Base-by-base conservation (phyloP, 2,888 invertebrate species). In the Hedya salicella region DNA sequence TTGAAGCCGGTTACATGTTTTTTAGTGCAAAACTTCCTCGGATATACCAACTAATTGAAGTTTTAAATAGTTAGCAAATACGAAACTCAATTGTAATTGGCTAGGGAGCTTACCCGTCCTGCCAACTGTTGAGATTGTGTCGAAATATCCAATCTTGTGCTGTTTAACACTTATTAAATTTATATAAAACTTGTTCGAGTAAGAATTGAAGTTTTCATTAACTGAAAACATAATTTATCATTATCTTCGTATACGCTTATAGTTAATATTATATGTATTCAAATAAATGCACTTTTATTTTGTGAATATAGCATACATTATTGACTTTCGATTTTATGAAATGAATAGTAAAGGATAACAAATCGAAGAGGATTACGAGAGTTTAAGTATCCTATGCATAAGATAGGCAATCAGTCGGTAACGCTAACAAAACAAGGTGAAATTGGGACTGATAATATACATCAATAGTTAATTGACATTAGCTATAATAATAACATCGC, bases 401-500 rank as follows among this genome's bases (percentile, higher is more conserved):
- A n/a, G n/a, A n/a, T n/a, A n/a, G n/a, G n/a, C n/a, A n/a, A n/a
- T n/a, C n/a, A n/a, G n/a, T n/a, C n/a, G n/a, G n/a, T n/a, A n/a
- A n/a, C n/a, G n/a, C n/a, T n/a, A n/a, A n/a, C n/a, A n/a, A n/a
- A n/a, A n/a, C n/a, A n/a, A n/a, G n/a, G n/a, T n/a, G n/a, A n/a
- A n/a, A n/a, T n/a, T n/a, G n/a, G n/a, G n/a, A n/a, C n/a, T n/a
- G n/a, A n/a, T n/a, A n/a, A n/a, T n/a, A n/a, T n/a, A n/a, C n/a
- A n/a, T n/a, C n/a, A n/a, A n/a, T n/a, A n/a, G n/a, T n/a, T n/a
- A n/a, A n/a, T n/a, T n/a, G 11, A 36, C 36, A 11, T 13, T 36
- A 36, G 25, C 25, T 52, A 25, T 13, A 40, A 19, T 40, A 40
- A 32, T 62, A 74, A 77, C 79, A 75, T 75, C 75, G 76, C 70